Base-by-base conservation (phyloP, 2,888 invertebrate species). In the Callyntrura guangdongensis region DNA sequence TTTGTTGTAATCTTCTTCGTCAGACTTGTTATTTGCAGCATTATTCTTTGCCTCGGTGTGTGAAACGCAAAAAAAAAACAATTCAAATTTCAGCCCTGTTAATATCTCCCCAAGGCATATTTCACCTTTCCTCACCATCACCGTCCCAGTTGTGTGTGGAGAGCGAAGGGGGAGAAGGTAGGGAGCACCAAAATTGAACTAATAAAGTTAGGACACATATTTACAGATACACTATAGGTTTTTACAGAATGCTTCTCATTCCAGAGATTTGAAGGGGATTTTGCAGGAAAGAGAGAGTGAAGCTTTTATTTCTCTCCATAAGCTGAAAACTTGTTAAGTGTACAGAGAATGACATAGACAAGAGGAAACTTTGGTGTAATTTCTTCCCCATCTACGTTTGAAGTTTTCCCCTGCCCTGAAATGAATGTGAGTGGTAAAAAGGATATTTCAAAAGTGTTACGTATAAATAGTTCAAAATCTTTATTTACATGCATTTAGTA, bases 41-140 rank as follows among this genome's bases (percentile, higher is more conserved):
- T 36, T 67, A 56, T n/a, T 56, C n/a, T 67, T n/a, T n/a, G 9
- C 20, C 22, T 83, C 47, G 14, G 22, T 69, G n/a, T 53, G 49
- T 53, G 49, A 49, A 72, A 74, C 69, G 53, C 84, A 79, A 6
- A 6, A 36, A 36, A 36, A 36, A 87, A 87, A 88, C 88, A 88
- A 88, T 82, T 59, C 88, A 88, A 88, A 88, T 88, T 72, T 47
- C 25, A 72, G 82, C 14, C 88, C 72, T 88, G 69, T 82, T 88
- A 88, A 88, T 82, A 88, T 88, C 72, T 88, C 88, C 88, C 88
- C 45, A 88, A 69, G 88, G 88, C 36, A 72, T 72, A 82, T 82
- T 88, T 72, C 82, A 81, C 81, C 79, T 82, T 27, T 86, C 59
- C 20, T 77, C 25, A 4, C 59, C 59, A 14, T n/a, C 27, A 59